Base-by-base conservation (phyloP, 2,888 invertebrate genomes). In the Fabriciana adippe region DNA sequence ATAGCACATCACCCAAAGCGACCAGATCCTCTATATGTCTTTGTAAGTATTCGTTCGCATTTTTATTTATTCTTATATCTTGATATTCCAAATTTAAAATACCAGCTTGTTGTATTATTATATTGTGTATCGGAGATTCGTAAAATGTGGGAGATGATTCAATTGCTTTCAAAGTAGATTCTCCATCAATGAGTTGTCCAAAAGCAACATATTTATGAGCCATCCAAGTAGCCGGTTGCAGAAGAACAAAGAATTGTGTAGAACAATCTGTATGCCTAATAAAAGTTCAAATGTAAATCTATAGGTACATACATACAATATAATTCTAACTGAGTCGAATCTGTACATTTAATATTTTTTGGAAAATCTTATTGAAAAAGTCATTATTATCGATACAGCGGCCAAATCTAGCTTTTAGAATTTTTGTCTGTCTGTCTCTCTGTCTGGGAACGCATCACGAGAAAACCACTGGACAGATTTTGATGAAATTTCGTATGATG, bases 141-240 rank as follows among this genome's bases (percentile, higher is more conserved):
- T 95, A 95, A 79, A 89, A 92, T 0, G 94, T 94, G 0, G 93
- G 88, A 6, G 94, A 89, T n/a, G 85, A 79, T 84, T 96, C 95
- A 51, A 96, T 94, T 72, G 84, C 85, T 67, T 91, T 84, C 51
- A 96, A 84, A 15, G 94, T 93, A 56, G 92, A 84, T 66, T 94
- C 94, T 2, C 96, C 96, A 74, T 95, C 95, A 48, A 96, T 88
- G 3, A 96, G 87, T 85, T 95, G 95, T 1, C 96, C 96, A 80
- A 96, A 96, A 2, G 95, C 96, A 6, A 96, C 96, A 79, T 95
- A 96, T 85, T 93, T 94, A 68, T 90, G 87, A 74, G 94, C 93
- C 96, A 96, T 96, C 96, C 96, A 96, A 4, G 93, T 86, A 5
- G 94, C 92, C 5, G 95, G 93, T 83, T 94, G 94, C 16, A 96